A percentile compares a stretch with the other conserved stretches of the same genome.
These are phyloP conservation scores for Drosophila pectinifera DNA, from an alignment of 1,140 invertebrate genomes.

Conservation along the genomic window DNA sequence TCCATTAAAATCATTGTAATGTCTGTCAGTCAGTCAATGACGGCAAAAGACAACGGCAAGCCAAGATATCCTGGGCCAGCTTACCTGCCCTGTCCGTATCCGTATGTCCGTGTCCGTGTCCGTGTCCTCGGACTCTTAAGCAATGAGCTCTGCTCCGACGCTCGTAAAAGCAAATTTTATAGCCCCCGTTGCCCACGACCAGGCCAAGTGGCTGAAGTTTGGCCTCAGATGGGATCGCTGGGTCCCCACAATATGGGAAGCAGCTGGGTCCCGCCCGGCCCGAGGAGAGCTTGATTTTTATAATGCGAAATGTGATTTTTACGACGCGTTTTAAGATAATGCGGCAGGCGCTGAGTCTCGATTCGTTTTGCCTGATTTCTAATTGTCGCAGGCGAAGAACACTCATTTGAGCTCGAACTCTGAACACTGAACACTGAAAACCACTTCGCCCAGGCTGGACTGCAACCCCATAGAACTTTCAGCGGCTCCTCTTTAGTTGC, in stretches of 20 bases:
- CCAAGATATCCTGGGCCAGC: conserved; percentile 34
- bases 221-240: conserved; percentile 5
- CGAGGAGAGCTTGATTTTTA: conserved; percentile 57
- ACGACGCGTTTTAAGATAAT: conserved; percentile 77
- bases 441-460: conserved; percentile 20
- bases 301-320: conserved; percentile 83
- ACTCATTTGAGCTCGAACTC: conserved; percentile 49
- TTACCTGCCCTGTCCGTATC: conserved; percentile 49
- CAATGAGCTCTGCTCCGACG: conserved; percentile 43
- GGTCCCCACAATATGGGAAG: conserved; percentile 49
- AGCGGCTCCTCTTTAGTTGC: not conserved
- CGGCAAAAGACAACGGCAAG: conserved; percentile 33
- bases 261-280: conserved; percentile 49
- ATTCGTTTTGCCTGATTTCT: conserved; percentile 67
- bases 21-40: conserved; percentile 67
- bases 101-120: not conserved
- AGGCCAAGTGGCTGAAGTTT: conserved; percentile 29
- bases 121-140: conserved; percentile 47
- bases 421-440: conserved; percentile 56
- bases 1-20: conserved; percentile 82
- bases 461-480: conserved; percentile 2
- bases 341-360: conserved; percentile 51
- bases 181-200: conserved; percentile 48
- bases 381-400: conserved; percentile 64
- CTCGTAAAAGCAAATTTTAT: conserved; percentile 80